Base-by-base conservation (phyloP, 1,140 invertebrate species). In the Leptinotarsa texana region DNA sequence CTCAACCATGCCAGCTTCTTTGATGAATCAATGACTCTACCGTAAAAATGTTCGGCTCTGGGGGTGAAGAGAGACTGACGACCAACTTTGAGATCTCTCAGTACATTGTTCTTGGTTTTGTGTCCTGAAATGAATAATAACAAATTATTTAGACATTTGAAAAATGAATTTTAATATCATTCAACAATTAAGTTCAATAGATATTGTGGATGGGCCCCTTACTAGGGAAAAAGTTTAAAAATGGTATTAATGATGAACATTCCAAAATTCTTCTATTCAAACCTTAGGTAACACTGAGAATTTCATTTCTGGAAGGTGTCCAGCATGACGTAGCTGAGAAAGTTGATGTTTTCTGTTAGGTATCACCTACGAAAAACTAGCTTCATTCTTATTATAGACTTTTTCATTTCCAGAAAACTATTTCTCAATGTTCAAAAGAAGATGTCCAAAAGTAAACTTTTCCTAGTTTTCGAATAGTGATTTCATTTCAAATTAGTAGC, bases 1-100 rank as follows among this genome's bases (percentile, higher is more conserved):
- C 51, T 57, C 51, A 57, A 57, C 51, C n/a, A 15, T 57, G 51
- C 51, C 51, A 57, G 51, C 51, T 57, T 57, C 51, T 57, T 57
- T n/a, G 51, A 57, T 17, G 51, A 57, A 57, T 57, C 51, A 17
- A 57, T 57, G 51, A 57, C 51, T 57, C 51, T 57, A 57, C 51
- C 51, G n/a, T 51, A 51, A 15, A 51, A 13, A 51, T 51, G 49
- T 51, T n/a, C 17, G 49, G 49, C 49, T 51, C n/a, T 51, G 49
- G 49, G 13, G n/a, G 49, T 51, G 17, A 51, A 51, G 49, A 51
- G 49, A n/a, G 49, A 51, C 49, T 51, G 49, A n/a, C 49, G 49
- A 51, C 49, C 49, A 51, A 51, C 49, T 51, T 51, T 51, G 49
- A 51, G 49, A 51, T 51, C 49, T 51, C 4, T 51, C 49, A 51